Evolutionary conservation across 1,140 invertebrate species (phyloP).

Genomic region (Sminthurides bifidus): DNA sequence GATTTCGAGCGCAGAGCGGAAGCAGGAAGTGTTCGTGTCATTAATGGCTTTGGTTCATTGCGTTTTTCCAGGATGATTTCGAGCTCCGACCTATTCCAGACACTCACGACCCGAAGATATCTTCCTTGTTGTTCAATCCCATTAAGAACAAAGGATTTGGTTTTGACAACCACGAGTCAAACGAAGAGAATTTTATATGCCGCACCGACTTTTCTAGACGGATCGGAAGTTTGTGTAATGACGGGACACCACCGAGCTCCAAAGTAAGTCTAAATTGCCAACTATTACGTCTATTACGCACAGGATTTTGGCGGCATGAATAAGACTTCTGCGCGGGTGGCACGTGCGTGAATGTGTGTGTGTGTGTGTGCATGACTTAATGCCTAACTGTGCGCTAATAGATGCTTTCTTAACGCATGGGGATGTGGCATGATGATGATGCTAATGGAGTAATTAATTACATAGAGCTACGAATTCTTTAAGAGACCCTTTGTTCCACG

Average conservation of each 20-base stretch:
- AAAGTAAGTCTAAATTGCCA: no score
- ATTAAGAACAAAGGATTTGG: neutral
- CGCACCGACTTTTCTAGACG: neutral
- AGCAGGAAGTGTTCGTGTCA: neutral
- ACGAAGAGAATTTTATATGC: slow-evolving; percentile 1
- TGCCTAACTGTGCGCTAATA: no score
- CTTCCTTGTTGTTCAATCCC: neutral
- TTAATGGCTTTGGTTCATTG: neutral
- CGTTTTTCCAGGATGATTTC: neutral
- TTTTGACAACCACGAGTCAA: neutral
- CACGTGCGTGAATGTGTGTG: no score
- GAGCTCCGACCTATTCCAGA: neutral
- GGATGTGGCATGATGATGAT: neutral
- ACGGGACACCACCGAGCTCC: neutral
- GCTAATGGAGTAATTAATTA: neutral
- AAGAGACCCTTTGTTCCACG: neutral
- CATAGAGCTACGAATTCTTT: neutral
- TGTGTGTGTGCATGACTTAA: no score
- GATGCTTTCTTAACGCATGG: no score
- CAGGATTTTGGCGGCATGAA: neutral
- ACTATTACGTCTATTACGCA: no score
- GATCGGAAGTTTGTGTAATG: neutral
- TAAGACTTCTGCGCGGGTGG: no score
- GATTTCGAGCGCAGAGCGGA: neutral
- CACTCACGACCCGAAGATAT: neutral